These are phyloP conservation scores for Glareola pratincola DNA, from an alignment of 2,113 vertebrate genomes.

Conservation along the genomic window DNA sequence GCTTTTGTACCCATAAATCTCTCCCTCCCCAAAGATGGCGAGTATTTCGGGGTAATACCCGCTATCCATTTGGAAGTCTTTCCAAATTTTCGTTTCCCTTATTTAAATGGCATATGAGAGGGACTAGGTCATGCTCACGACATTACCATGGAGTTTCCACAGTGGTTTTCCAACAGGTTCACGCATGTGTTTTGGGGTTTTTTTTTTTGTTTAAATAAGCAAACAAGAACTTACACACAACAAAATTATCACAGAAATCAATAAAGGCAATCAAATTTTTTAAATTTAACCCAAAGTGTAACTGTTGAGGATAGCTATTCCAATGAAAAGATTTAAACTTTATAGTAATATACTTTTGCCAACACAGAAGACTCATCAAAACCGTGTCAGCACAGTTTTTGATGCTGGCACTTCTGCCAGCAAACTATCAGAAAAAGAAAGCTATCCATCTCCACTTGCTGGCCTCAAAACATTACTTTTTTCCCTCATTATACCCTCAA, in stretches of 20 bases:
- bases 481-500: background rate
- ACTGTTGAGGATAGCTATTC: background rate
- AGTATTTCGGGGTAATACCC: background rate
- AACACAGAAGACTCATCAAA: background rate
- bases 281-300: background rate
- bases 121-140: background rate
- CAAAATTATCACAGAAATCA: background rate
- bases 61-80: background rate
- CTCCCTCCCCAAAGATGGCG: background rate
- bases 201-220: background rate
- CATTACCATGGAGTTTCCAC: background rate
- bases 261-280: background rate
- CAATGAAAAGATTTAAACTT: background rate
- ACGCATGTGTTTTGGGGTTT: fast-evolving
- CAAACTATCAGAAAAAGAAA: background rate
- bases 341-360: background rate
- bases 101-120: background rate
- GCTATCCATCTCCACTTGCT: background rate
- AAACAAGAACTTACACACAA: background rate
- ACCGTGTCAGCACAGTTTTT: background rate
- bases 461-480: background rate
- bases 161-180: background rate
- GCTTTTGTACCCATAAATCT: background rate
- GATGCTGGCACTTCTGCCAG: background rate
- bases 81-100: background rate